phyloP scores from a whole-genome alignment of 2,113 vertebrate species.

The Chamaea fasciata region DNA sequence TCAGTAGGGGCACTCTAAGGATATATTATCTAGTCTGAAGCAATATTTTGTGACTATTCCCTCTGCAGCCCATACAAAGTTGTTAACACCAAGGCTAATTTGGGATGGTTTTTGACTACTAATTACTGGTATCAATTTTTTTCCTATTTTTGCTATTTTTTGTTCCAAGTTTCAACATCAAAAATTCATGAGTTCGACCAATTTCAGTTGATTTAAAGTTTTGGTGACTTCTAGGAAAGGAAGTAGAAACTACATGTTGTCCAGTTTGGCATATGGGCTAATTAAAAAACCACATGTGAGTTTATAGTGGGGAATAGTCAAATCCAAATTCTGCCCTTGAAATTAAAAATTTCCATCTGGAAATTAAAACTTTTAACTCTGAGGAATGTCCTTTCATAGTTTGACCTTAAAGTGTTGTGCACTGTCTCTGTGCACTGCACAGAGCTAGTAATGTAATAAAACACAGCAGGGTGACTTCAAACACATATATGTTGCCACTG shows the following conservation, averaged over 20 bases:
- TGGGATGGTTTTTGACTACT: not conserved
- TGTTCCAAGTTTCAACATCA: not conserved
- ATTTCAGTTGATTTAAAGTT: not conserved
- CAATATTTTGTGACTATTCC: not conserved
- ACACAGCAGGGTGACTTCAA: not conserved
- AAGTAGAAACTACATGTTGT: not conserved
- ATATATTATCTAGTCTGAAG: not conserved
- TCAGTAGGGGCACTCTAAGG: not conserved
- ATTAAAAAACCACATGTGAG: not conserved
- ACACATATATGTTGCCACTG: not conserved
- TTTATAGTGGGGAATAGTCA: not conserved
- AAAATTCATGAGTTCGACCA: not conserved
- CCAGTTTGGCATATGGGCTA: not conserved
- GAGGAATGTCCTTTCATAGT: constrained; percentile 5
- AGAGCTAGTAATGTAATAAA: not conserved
- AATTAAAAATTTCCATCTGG: constrained; percentile 14
- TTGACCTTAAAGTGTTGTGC: not conserved
- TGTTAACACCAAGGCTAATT: not conserved
- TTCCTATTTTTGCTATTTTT: not conserved
- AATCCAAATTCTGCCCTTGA: not conserved
- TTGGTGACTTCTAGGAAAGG: not conserved
- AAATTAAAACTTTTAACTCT: constrained; percentile 3
- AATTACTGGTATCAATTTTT: not conserved
- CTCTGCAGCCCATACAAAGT: not conserved
- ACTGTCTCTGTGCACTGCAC: not conserved